Conservation (phyloP, 2,797 vertebrate species). For the Nannoperca australis region DNA sequence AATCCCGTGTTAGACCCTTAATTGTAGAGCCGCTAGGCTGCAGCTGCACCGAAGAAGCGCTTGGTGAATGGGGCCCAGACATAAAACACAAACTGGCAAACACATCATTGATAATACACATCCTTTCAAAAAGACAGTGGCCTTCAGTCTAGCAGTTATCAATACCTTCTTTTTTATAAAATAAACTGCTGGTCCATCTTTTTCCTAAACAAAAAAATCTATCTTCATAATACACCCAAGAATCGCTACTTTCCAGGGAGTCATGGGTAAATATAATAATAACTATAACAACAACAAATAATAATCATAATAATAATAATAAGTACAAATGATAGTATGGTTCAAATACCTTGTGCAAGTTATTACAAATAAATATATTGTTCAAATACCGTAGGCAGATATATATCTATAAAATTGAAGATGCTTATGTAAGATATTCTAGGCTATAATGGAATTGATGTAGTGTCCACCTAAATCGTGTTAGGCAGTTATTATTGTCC, state of each 20-base stretch:
- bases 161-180: neutral
- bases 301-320: too few relatives aligned
- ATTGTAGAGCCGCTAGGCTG: slow-evolving; percentile 18
- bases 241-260: neutral
- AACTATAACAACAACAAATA: too few relatives aligned
- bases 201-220: neutral
- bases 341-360: too few relatives aligned
- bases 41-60: slow-evolving; percentile 31
- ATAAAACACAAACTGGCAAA: neutral
- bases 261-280: neutral
- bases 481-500: slow-evolving; percentile 39
- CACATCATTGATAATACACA: neutral
- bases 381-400: neutral
- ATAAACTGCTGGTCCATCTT: neutral
- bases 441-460: neutral
- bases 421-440: neutral
- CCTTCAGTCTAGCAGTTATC: neutral
- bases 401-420: neutral
- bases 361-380: too few relatives aligned
- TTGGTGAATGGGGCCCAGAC: too few relatives aligned
- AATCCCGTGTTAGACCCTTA: slow-evolving; percentile 19
- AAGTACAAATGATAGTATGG: too few relatives aligned
- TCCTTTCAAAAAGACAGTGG: neutral
- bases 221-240: neutral
- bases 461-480: slow-evolving; percentile 1